Evolutionary conservation across 1,140 invertebrate genomes (phyloP).

Genomic region (Elymnias hypermnestra): DNA sequence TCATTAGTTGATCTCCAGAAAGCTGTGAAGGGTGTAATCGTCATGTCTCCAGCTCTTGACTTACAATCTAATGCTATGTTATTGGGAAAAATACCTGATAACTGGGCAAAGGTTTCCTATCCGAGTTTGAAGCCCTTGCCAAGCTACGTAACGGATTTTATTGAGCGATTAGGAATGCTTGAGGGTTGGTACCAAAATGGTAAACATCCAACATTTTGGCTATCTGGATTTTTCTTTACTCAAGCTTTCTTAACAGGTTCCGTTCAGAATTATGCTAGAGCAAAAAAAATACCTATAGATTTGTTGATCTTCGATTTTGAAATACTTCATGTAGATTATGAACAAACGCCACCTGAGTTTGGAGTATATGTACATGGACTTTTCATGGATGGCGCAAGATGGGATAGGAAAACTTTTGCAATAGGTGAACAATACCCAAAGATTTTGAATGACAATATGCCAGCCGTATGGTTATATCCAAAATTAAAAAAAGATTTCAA

Average conservation of each 20-base stretch:
- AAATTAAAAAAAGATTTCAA: conserved; percentile 75
- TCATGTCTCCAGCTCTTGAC: conserved; percentile 91
- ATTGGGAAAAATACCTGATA: conserved; percentile 83
- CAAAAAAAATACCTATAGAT: conserved; percentile 92
- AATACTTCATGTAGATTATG: conserved; percentile 75
- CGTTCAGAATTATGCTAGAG: conserved; percentile 93
- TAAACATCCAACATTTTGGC: conserved; percentile 91
- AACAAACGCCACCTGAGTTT: conserved; percentile 77
- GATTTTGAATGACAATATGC: conserved; percentile 87
- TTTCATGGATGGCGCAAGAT: conserved; percentile 90
- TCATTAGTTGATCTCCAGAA: conserved; percentile 86
- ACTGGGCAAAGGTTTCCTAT: conserved; percentile 91
- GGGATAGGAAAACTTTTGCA: conserved; percentile 79
- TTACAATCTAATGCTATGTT: conserved; percentile 81
- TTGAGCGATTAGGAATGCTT: conserved; percentile 86
- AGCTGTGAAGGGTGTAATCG: conserved; percentile 90
- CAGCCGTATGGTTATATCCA: conserved; percentile 84
- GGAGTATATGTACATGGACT: conserved; percentile 91
- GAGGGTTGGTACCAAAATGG: conserved; percentile 87
- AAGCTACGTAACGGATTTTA: conserved; percentile 90
- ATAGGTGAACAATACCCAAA: conserved; percentile 89
- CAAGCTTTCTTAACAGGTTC: conserved; percentile 95
- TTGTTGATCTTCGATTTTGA: conserved; percentile 89
- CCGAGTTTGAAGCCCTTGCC: conserved; percentile 93
- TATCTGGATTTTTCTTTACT: conserved; percentile 96